Conservation (phyloP, 2,888 invertebrate species). For the Caenorhabditis sp. region DNA sequence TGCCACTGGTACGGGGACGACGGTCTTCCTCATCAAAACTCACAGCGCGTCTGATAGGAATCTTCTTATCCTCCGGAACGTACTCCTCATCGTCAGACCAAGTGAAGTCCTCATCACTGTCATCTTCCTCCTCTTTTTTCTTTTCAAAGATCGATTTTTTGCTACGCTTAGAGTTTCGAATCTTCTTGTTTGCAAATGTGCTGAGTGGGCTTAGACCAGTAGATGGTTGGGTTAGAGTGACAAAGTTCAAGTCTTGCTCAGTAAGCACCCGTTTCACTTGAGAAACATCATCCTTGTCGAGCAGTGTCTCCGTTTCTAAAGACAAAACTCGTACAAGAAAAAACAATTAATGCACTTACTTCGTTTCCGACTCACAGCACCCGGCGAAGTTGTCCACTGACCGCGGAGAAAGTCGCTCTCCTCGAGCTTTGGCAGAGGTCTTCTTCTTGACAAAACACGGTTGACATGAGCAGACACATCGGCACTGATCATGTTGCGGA, state of each 20-base stretch:
- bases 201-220: background rate
- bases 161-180: background rate
- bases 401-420: conserved; percentile 54
- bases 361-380: conserved; percentile 21
- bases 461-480: conserved; percentile 23
- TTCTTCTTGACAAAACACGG: conserved; percentile 45
- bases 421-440: conserved; percentile 26
- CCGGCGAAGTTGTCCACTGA: conserved; percentile 30
- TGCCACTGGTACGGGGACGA: conserved; percentile 41
- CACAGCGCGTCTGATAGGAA: conserved; percentile 12
- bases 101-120: conserved; percentile 6
- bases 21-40: conserved; percentile 58
- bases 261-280: background rate
- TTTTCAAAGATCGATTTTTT: too few species aligned
- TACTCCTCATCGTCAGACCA: conserved; percentile 38
- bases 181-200: background rate
- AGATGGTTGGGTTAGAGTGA: background rate
- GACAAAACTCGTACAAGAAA: too few species aligned
- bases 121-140: background rate
- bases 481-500: conserved; percentile 29
- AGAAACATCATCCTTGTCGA: background rate
- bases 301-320: conserved; percentile 10
- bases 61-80: conserved; percentile 25
- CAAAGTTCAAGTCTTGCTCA: background rate
- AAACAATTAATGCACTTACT: too few species aligned